Evolutionary conservation across 2,888 invertebrate genomes (phyloP), one percentile per base, ranked within the genome.

Genomic region (Brachylomia viminalis): DNA sequence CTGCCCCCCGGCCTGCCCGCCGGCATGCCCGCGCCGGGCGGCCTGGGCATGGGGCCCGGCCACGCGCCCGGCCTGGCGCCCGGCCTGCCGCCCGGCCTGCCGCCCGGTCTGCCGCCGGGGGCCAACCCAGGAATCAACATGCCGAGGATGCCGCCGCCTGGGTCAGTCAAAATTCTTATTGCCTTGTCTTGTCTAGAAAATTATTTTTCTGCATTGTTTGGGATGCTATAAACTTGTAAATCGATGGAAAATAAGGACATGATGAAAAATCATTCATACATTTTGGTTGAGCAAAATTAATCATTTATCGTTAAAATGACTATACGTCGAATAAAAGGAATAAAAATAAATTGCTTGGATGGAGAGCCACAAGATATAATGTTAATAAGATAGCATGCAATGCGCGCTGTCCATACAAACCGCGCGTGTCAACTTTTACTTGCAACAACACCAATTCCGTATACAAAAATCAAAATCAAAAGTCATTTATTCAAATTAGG

Each of bases 131-230:
- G 81, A 86, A 4, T 84, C 0, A 75, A 56, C 0, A 90, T 94
- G 70, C 91, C 93, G 0, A 89, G 93, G 64, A 92, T 95, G 92
- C 94, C 95, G 2, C 95, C 94, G 2, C 94, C 95, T 0, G 94
- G 94, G 95, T 95, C 4, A 88, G 86, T 83, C 0, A 4, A 6
- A 11, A 56, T 13, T 27, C 11, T 17, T 4, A 10, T 33, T 27
- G 11, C 10, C 0, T 27, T 30, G 10, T 27, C 6, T 56, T 33
- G 20, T n/a, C 17, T 6, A 49, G 38, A 8, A 7, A 30, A 45
- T 45, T 27, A 2, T 0, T 49, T 71, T 73, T 71, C 74, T 56
- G 5, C 3, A 10, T 42, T 23, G 13, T n/a, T 49, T 38, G 7
- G 0, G 30, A 10, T 13, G 2, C 54, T 71, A 71, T 7, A 27